A percentile compares a stretch with the other conserved stretches of the same genome.
phyloP scores from a whole-genome alignment of 2,113 vertebrate species.

The Martes martes region DNA sequence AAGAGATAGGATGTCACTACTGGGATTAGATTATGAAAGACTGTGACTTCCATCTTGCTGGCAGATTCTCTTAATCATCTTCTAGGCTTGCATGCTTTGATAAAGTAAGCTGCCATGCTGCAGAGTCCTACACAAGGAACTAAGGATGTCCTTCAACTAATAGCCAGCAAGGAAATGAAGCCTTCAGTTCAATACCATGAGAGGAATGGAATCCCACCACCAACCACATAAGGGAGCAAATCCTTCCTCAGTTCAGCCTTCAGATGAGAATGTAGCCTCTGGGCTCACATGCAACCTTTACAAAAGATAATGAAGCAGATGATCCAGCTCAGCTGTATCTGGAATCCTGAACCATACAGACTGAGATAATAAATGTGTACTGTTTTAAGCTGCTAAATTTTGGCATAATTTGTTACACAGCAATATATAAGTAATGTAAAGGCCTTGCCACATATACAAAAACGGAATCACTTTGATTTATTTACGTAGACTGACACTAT shows the following conservation, averaged over 20 bases:
- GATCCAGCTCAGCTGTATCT: not conserved
- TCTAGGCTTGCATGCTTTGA: not conserved
- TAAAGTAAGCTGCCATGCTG: not conserved
- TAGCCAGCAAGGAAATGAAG: not conserved
- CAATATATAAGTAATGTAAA: not conserved
- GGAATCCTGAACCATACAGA: not conserved
- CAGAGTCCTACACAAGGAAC: not conserved
- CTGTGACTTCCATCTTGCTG: not conserved
- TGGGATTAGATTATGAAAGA: not conserved
- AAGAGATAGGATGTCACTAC: not conserved
- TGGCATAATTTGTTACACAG: not conserved
- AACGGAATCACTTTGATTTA: not conserved
- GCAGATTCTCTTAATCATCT: not conserved
- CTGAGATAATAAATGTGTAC: not conserved
- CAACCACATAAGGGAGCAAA: not conserved
- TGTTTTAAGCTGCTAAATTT: not conserved
- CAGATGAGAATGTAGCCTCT: not conserved
- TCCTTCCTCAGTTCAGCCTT: not conserved
- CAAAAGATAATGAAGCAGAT: not conserved
- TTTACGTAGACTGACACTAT: not conserved
- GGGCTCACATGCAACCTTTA: not conserved
- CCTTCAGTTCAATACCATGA: not conserved
- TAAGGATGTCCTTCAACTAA: not conserved
- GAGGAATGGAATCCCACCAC: not conserved
- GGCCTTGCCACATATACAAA: not conserved